Percentiles rank a stretch among this genome's conserved stretches.
Conservation (phyloP, 2,113 vertebrate species). For the Speoplatyrhinus poulsoni region DNA sequence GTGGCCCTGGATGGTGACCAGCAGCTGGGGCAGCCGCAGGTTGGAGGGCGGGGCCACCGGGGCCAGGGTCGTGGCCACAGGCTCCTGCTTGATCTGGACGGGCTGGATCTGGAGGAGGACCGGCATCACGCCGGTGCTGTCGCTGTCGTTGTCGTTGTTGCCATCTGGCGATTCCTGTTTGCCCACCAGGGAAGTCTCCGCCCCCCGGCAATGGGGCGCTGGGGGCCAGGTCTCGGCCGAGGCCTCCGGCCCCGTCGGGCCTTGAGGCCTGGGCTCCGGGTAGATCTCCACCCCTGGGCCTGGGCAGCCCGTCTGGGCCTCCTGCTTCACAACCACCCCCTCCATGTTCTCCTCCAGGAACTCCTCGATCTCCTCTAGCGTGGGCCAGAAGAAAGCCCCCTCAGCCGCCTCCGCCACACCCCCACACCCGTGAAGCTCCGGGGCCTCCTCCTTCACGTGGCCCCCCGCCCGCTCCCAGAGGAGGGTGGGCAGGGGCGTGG, state of each 20-base stretch:
- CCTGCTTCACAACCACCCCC: conserved; percentile 78
- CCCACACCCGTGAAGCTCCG: conserved; percentile 82
- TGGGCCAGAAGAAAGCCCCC: conserved; percentile 85
- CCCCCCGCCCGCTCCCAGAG: conserved; percentile 71
- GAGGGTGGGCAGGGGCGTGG: conserved; percentile 62
- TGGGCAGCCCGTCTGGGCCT: conserved; percentile 67
- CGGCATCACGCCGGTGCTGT: conserved; percentile 64
- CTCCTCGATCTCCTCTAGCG: conserved; percentile 93
- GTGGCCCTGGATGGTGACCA: conserved; percentile 94
- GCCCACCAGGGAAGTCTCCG: conserved; percentile 52
- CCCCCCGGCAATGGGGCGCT: conserved; percentile 18
- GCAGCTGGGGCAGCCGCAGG: conserved; percentile 81
- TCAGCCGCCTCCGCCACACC: conserved; percentile 76
- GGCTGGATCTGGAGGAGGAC: conserved; percentile 90
- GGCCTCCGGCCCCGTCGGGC: conserved; percentile 69
- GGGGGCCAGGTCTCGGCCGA: conserved; percentile 59
- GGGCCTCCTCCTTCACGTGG: conserved; percentile 82
- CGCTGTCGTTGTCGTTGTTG: conserved; percentile 48
- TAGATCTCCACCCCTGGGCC: conserved; percentile 31
- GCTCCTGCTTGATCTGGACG: conserved; percentile 85
- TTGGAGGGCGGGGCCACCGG: conserved; percentile 66
- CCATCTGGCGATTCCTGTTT: conserved; percentile 52
- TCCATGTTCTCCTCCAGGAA: conserved; percentile 97
- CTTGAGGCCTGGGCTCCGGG: conserved; percentile 67
- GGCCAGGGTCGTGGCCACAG: conserved; percentile 16